Base-by-base conservation (phyloP, 1,140 invertebrate genomes). In the Drosophila pectinifera region DNA sequence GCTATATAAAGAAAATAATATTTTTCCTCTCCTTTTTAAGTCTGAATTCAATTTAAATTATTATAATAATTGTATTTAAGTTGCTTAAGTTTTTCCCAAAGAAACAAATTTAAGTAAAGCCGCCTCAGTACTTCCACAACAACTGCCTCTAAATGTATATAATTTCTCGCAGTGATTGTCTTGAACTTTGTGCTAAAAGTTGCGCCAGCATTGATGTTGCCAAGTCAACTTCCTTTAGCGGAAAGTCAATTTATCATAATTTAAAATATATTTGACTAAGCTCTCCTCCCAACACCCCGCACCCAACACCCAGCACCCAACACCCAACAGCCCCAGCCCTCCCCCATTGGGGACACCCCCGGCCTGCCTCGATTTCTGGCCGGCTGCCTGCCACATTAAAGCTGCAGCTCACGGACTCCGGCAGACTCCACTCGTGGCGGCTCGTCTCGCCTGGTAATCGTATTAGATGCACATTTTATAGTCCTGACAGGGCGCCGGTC, bases 381-480 rank as follows among this genome's bases (percentile, higher is more conserved):
- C n/a, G 26, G 24, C 39, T 20, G 31, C 4, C 45, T 28, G 62
- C 41, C 67, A 57, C 65, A 70, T 70, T 70, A 70, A 70, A 70
- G 68, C 65, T 70, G 51, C 68, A 70, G 41, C 68, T 72, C 68
- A 72, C 68, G 68, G 34, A 70, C 41, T 36, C 45, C 41, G 18
- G 6, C 4, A 24, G 42, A 36, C 54, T 16, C 41, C 42, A 38
- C 51, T n/a, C 42, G 18, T n/a, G 39, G 11, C 67, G 58, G 38
- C 31, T 36, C 61, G 61, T 34, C 56, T 48, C 68, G 65, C 45
- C 65, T 69, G 78, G 84, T 88, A 88, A 88, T 88, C 83, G 84
- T 78, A 88, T 88, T 88, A 88, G 84, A 80, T 89, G 83, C 83
- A 88, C 84, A 83, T 89, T 89, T 88, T 79, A 86, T 89, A 79